Base-by-base conservation (phyloP, 2,888 invertebrate species). In the Melieria picta region DNA sequence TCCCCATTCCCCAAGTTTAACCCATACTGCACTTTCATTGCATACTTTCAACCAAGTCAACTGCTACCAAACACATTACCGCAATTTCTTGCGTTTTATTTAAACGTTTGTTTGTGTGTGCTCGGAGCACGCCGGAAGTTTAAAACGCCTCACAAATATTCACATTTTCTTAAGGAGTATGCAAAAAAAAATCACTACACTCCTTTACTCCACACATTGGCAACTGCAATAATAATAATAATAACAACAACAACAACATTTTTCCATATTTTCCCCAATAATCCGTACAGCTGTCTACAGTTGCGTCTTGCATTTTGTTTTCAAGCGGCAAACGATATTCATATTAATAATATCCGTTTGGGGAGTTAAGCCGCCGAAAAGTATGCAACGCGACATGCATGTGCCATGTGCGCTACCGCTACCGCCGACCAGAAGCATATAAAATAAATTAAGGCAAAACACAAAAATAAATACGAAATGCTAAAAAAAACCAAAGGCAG, bases 301-400 rank as follows among this genome's bases (percentile, higher is more conserved):
- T 30, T 30, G 30, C 30, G 30, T 30, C 30, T 30, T 30, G 30
- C 30, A 30, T 30, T 30, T 30, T 30, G 30, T 30, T 30, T 13
- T n/a, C n/a, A 13, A 52, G 52, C 47, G 47, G 16, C n/a, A 30
- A n/a, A 10, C 62, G 67, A 66, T 57, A 67, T 62, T 72, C 71
- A 72, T 72, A 67, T 72, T 72, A 72, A 72, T 72, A 72, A 72
- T 67, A 72, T 72, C 71, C 71, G 71, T 50, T 72, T 72, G 55
- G 65, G 61, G 71, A 60, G 64, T 57, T 13, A 62, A 62, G n/a
- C 10, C 46, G n/a, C 43, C 11, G n/a, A 42, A 42, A 45, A 43
- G 9, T 16, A 66, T 66, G 56, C 66, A 65, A 56, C 42, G 56
- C 30, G 45, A 57, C 61, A 61, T 62, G 71, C 56, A 66, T 65